These are phyloP conservation scores for Hydraecia micacea DNA, from an alignment of 2,888 invertebrate genomes.

Conservation along the genomic window DNA sequence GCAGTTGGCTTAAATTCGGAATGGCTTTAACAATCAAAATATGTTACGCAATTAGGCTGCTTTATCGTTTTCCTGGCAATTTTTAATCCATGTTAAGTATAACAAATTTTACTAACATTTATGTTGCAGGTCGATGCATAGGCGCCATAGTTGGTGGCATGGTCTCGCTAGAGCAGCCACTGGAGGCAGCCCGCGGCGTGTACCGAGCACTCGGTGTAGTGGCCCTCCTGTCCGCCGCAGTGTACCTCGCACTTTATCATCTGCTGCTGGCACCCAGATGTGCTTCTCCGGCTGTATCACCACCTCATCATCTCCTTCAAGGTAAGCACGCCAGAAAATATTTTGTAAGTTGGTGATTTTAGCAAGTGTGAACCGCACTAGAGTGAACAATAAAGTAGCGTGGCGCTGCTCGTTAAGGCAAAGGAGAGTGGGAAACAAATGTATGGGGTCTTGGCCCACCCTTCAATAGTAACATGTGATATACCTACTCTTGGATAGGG, in stretches of 20 bases:
- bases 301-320: slow-evolving; percentile 92
- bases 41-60: too few relatives aligned
- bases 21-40: too few relatives aligned
- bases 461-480: too few relatives aligned
- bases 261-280: slow-evolving; percentile 93
- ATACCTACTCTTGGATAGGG: too few relatives aligned
- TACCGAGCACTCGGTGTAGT: slow-evolving; percentile 92
- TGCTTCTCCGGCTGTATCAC: slow-evolving; percentile 92
- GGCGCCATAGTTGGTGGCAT: slow-evolving; percentile 92
- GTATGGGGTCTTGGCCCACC: too few relatives aligned
- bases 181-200: slow-evolving; percentile 85
- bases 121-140: slow-evolving; percentile 91
- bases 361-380: slow-evolving; percentile 2
- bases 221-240: slow-evolving; percentile 91
- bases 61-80: not conserved
- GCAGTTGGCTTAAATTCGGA: too few relatives aligned
- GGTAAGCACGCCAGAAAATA: slow-evolving; percentile 80
- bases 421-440: too few relatives aligned
- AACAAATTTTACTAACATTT: not conserved
- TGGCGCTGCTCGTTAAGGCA: not conserved
- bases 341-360: not conserved
- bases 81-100: not conserved
- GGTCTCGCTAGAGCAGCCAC: slow-evolving; percentile 85
- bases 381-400: not conserved
- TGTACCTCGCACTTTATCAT: slow-evolving; percentile 94